Conservation (phyloP, 2,888 invertebrate genomes). For the Tinea trinotella region DNA sequence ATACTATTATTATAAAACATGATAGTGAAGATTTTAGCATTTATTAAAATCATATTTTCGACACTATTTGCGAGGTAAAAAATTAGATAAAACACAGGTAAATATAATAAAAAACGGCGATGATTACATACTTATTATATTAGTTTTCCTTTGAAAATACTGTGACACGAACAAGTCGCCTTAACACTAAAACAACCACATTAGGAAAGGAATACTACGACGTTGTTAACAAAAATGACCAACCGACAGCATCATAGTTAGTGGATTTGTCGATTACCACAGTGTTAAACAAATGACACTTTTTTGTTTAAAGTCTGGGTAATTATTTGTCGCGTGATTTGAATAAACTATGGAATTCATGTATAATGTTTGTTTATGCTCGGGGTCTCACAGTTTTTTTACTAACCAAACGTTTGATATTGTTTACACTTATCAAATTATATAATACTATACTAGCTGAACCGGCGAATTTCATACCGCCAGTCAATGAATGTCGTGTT, state of each 20-base stretch:
- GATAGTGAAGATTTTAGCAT: not conserved
- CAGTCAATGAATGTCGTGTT: no score
- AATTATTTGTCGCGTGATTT: slow-evolving; percentile 10
- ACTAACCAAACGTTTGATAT: not conserved
- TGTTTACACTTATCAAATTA: not conserved
- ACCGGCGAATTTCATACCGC: no score
- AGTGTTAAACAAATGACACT: slow-evolving; percentile 11
- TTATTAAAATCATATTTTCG: not conserved
- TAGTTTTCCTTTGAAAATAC: not conserved
- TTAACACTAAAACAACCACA: no score
- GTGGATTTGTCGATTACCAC: no score
- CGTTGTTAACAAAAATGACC: no score
- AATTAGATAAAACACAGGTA: no score
- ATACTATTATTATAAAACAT: not conserved
- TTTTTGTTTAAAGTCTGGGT: slow-evolving; percentile 1
- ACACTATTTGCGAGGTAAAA: no score
- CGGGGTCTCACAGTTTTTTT: not conserved
- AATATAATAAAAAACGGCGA: not conserved
- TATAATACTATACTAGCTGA: no score
- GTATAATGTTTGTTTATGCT: slow-evolving; percentile 1
- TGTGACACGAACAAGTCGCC: not conserved
- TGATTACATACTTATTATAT: not conserved
- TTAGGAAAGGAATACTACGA: no score
- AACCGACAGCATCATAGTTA: no score
- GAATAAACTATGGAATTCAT: not conserved